Conservation (phyloP, 2,797 vertebrate genomes). For the Brachyalestes nurse region DNA sequence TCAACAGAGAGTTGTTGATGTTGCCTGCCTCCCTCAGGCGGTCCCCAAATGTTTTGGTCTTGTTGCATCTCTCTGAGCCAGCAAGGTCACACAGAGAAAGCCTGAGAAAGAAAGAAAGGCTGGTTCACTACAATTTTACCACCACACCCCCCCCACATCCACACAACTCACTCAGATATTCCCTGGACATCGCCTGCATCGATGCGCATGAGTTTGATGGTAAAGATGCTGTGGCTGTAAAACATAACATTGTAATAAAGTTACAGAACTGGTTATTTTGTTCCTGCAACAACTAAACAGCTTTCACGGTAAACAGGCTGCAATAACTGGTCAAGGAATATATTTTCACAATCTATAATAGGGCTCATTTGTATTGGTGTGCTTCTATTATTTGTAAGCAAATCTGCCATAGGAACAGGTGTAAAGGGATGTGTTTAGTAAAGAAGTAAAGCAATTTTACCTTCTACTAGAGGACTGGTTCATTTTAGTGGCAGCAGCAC, state of each 20-base stretch:
- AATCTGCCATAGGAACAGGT: no score
- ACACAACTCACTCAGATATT: conserved; percentile 85
- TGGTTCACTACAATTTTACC: neutral
- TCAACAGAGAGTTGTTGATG: conserved; percentile 92
- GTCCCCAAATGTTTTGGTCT: conserved; percentile 87
- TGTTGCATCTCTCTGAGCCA: conserved; percentile 91
- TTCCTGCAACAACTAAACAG: no score
- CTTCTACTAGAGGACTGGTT: conserved; percentile 93
- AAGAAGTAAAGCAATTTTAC: conserved; percentile 58
- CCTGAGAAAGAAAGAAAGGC: conserved; percentile 62
- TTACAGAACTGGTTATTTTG: neutral
- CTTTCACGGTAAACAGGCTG: no score
- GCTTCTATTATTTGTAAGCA: no score
- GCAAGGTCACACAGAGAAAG: conserved; percentile 91
- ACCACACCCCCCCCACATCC: neutral
- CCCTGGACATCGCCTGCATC: conserved; percentile 66
- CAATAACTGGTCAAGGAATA: no score
- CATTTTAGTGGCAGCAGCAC: conserved; percentile 88
- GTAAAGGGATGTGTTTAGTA: no score
- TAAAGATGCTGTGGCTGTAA: conserved; percentile 90
- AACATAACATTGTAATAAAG: neutral
- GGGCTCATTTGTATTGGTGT: no score
- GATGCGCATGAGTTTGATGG: conserved; percentile 85
- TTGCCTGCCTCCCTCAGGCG: conserved; percentile 90
- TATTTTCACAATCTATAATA: no score